Percentiles rank a stretch among this genome's conserved stretches.
These are phyloP conservation scores for Anoplolepis gracilipes DNA, from an alignment of 1,140 invertebrate genomes.

Conservation along the genomic window DNA sequence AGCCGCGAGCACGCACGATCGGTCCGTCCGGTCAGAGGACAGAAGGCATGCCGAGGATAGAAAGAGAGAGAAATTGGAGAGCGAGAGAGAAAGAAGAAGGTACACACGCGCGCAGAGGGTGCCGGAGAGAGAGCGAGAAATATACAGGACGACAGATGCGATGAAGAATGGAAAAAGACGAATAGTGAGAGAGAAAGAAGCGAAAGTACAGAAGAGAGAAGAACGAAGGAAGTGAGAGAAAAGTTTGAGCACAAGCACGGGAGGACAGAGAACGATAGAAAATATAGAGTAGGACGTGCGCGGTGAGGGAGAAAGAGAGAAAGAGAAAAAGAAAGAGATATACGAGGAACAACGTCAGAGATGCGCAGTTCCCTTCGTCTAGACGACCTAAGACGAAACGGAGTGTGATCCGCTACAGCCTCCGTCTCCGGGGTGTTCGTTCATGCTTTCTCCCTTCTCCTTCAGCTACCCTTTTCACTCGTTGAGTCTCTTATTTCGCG, in stretches of 20 bases:
- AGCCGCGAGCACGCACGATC: constrained; percentile 51
- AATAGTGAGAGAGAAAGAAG: constrained; percentile 37
- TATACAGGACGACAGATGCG: constrained; percentile 9
- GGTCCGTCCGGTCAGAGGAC: constrained; percentile 56
- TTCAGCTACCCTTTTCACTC: neutral
- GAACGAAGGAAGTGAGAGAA: constrained; percentile 31
- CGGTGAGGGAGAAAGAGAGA: too few relatives aligned
- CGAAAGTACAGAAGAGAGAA: constrained; percentile 15
- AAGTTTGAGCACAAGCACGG: constrained; percentile 1
- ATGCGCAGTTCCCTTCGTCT: neutral
- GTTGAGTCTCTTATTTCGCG: constrained; percentile 46
- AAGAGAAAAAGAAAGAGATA: neutral
- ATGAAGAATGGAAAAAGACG: constrained; percentile 17
- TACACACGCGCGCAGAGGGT: constrained; percentile 29
- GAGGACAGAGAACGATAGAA: constrained; percentile 45
- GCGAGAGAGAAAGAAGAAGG: constrained; percentile 23
- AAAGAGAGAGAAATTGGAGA: constrained; percentile 13
- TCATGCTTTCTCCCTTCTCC: neutral
- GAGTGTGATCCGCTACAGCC: constrained; percentile 20
- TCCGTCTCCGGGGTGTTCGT: constrained; percentile 4
- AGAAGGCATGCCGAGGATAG: constrained; percentile 67
- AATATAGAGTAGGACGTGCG: constrained; percentile 39
- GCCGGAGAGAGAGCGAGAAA: constrained; percentile 24
- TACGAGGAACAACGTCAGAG: constrained; percentile 4
- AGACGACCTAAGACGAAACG: constrained; percentile 13